Evolutionary conservation across 1,140 invertebrate species (phyloP).

Genomic region (Hirudo medicinalis): DNA sequence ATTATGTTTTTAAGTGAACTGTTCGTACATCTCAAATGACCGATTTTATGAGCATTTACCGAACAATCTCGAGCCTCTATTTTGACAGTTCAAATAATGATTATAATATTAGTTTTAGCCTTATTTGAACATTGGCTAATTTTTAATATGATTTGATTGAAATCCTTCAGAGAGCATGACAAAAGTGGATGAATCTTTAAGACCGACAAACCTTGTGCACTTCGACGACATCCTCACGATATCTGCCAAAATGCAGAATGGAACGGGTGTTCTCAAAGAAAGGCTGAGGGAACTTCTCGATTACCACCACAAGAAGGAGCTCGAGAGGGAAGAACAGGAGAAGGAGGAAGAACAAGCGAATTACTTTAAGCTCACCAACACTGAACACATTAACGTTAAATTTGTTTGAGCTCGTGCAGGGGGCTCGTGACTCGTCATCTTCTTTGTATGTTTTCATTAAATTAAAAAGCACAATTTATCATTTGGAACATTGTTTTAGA

Average conservation of each 20-base stretch:
- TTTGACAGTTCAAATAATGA: too few relatives aligned
- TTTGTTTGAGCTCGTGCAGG: background rate
- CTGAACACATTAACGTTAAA: background rate
- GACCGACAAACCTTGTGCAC: conserved; percentile 52
- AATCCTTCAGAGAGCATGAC: conserved; percentile 27
- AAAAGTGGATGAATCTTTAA: conserved; percentile 50
- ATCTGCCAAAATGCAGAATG: conserved; percentile 31
- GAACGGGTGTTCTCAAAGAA: conserved; percentile 30
- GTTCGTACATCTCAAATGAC: too few relatives aligned
- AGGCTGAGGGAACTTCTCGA: conserved; percentile 32
- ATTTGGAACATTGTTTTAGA: background rate
- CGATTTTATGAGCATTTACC: too few relatives aligned
- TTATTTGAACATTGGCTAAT: background rate
- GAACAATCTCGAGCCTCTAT: too few relatives aligned
- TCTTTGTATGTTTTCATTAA: too few relatives aligned
- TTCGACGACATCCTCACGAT: conserved; percentile 51
- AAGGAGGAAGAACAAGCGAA: background rate
- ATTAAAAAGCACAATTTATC: background rate
- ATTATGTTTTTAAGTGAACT: too few relatives aligned
- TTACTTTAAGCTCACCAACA: background rate
- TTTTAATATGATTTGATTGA: background rate
- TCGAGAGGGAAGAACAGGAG: conserved; percentile 1
- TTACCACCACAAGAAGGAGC: conserved; percentile 26
- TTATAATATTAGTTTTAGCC: too few relatives aligned
- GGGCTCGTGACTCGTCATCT: too few relatives aligned